Base-by-base conservation (phyloP, 2,113 vertebrate species). In the Hiodon alosoides region DNA sequence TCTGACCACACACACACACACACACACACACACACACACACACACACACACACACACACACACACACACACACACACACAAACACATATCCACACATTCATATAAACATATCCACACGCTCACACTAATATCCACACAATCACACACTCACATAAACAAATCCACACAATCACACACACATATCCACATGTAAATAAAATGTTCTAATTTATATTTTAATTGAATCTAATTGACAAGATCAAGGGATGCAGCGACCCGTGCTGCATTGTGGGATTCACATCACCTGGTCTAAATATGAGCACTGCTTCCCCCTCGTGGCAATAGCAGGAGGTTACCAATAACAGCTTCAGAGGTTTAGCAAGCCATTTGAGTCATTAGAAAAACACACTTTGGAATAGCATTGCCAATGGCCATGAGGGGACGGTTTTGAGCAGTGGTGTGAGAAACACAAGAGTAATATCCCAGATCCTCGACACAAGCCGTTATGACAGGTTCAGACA, bases 251-350 rank as follows among this genome's bases (percentile, higher is more conserved):
- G 31, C 48, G 64, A 66, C 64, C 64, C 9, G 10, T 11, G 48
- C 2, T 11, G 64, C 7, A 48, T 17, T 11, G 61, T 66, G 61
- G 17, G 2, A 47, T 66, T 66, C 48, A 8, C 8, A 65, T 17
- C 62, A 66, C 10, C 7, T 47, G 64, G 31, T 9, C 31, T 10
- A 50, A 53, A 11, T n/a, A 14, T 48, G 70, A n/a, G 48, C 4
- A 48, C 17, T 61, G 59, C 71, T 64, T 48, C 71, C 71, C 71
- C 62, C 59, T 62, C 48, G 71, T 72, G 59, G 59, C 59, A 10
- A 5, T 50, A 5, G 50, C 16, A 72, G 16, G 58, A n/a, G 31
- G 61, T 58, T 4, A 9, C 58, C 47, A 60, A 13, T 7, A 64
- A 64, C 7, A 16, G 50, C 31, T 10, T 48, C 46, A 48, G 48